Evolutionary conservation across 2,888 invertebrate species (phyloP).

Genomic region (Panopea generosa): DNA sequence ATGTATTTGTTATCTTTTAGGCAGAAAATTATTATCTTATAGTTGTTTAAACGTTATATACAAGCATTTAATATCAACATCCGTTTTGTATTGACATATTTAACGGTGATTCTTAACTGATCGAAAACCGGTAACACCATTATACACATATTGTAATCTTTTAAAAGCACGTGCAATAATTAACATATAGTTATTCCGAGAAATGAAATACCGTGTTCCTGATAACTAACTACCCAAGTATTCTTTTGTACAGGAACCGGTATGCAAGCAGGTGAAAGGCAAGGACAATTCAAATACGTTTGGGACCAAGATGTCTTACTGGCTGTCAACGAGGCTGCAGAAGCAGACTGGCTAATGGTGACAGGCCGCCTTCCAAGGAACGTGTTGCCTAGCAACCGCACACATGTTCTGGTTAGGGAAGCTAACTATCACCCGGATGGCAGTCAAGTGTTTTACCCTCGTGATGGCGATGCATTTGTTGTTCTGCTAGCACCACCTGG

Average conservation of each 20-base stretch:
- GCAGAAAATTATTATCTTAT: no score
- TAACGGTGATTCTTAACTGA: no score
- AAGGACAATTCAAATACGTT: slow-evolving; percentile 49
- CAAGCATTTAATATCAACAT: no score
- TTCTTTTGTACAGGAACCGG: slow-evolving; percentile 60
- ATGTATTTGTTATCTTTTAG: no score
- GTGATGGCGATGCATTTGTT: slow-evolving; percentile 36
- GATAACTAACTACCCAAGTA: no score
- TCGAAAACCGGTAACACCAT: no score
- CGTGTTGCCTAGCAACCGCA: slow-evolving; percentile 35
- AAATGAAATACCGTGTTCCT: no score
- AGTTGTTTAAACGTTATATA: no score
- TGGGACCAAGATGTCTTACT: slow-evolving; percentile 55
- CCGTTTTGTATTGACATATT: no score
- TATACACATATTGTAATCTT: no score
- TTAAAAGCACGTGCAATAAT: no score
- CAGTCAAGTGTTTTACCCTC: slow-evolving; percentile 56
- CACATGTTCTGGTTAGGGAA: slow-evolving; percentile 57
- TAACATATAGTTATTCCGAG: no score
- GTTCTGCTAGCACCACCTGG: slow-evolving; percentile 60
- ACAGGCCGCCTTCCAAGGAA: slow-evolving; percentile 56
- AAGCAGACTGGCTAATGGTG: slow-evolving; percentile 26
- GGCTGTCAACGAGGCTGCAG: slow-evolving; percentile 56
- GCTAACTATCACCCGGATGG: slow-evolving; percentile 69
- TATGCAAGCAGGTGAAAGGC: slow-evolving; percentile 41